Evolutionary conservation across 2,113 vertebrate genomes (phyloP), one percentile per base, ranked within the genome.

Genomic region (Spilogale gracilis): DNA sequence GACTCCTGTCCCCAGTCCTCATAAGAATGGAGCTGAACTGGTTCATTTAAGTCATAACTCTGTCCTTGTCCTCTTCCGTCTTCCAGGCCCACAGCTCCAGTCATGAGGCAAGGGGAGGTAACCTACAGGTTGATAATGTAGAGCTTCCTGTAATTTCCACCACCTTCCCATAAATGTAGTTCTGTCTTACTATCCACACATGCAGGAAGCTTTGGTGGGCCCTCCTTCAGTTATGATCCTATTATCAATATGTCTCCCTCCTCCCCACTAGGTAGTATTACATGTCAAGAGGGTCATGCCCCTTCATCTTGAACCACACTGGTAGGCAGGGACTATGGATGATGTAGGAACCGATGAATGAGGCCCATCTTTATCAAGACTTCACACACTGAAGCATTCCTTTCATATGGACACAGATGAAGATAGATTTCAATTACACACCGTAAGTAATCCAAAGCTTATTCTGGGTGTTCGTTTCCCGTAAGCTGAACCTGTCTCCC

Each of bases 401-500:
- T 9, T 61, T 71, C 21, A 9, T 7, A 27, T 10, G 48, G 48
- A 69, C 45, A 54, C 45, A 52, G 14, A 32, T 12, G 16, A 79
- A 60, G n/a, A 10, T 3, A 27, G 25, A 3, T 54, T 45, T 78
- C n/a, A 48, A 8, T 5, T 18, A 20, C 63, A 20, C 30, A 6
- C 25, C 2, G 0, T 5, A 48, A 52, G 14, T 23, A 8, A 60
- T 48, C 11, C 27, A 56, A 3, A 63, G 54, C 1, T 9, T 25
- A 30, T 10, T 8, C 9, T 0, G 3, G 30, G 4, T 21, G 7
- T 25, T 4, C 30, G 20, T 50, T 65, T n/a, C 9, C 38, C 45
- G 25, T 0, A 0, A 7, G 9, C 8, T 52, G n/a, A 9, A 52
- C 14, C 38, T 48, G 10, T 25, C 6, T 48, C 27, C 3, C 0